These are phyloP conservation scores for Sebastiscus albofasciatus DNA, from an alignment of 2,797 vertebrate genomes.

Conservation along the genomic window DNA sequence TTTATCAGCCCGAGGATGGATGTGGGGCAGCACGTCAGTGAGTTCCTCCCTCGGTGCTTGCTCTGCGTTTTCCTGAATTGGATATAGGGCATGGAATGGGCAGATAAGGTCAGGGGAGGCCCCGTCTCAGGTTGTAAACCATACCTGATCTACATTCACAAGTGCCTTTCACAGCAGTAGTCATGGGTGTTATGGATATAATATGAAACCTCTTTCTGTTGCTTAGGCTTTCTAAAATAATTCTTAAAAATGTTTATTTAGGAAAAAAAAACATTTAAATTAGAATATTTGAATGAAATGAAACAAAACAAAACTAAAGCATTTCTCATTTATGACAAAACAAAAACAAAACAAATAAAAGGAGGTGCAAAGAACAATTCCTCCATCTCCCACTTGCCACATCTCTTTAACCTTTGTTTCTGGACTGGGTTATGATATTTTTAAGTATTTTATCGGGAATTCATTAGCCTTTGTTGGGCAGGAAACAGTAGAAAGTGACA, in stretches of 20 bases:
- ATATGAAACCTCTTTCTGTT: not conserved
- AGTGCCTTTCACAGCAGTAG: not conserved
- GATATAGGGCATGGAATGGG: conserved; percentile 40
- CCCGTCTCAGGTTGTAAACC: conserved; percentile 23
- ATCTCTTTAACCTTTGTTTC: not conserved
- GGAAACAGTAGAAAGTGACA: not conserved
- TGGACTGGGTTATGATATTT: not conserved
- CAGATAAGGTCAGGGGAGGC: conserved; percentile 57
- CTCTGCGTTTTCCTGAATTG: conserved; percentile 48
- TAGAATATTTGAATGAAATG: not conserved
- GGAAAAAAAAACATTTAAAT: not conserved
- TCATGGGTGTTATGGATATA: not conserved
- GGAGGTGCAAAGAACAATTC: not conserved
- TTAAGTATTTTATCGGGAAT: too few species aligned
- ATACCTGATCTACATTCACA: conserved; percentile 14
- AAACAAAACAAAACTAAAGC: not conserved
- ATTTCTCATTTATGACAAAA: not conserved
- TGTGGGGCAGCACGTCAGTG: conserved; percentile 52
- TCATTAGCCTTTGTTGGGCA: not conserved
- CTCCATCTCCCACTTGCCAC: not conserved
- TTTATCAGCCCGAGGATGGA: conserved; percentile 62
- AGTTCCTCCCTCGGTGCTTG: conserved; percentile 47
- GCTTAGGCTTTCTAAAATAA: not conserved
- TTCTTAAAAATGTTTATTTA: not conserved
- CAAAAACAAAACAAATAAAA: not conserved